These are phyloP conservation scores for Ashinkailepas kermadecensis DNA, from an alignment of 2,888 invertebrate genomes.

Conservation along the genomic window DNA sequence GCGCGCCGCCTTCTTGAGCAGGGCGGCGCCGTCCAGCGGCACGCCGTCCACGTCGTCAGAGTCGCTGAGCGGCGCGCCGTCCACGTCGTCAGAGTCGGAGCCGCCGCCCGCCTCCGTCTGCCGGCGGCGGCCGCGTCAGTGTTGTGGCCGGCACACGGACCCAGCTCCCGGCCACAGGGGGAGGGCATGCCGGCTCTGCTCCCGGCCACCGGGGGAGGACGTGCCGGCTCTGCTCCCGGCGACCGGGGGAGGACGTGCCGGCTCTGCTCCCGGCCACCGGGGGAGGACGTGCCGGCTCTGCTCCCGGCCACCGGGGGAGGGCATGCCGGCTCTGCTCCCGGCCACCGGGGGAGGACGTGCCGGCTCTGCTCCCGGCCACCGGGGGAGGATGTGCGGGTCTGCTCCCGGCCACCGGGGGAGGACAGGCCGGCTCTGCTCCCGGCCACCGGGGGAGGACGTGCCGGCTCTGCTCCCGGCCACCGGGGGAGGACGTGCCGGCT, in stretches of 20 bases:
- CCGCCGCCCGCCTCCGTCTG: constrained; percentile 36
- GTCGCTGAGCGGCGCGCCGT: constrained; percentile 45
- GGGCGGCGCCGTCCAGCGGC: constrained; percentile 62
- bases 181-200: background rate
- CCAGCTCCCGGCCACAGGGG: constrained; percentile 23
- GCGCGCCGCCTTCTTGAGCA: constrained; percentile 52
- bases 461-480: too few relatives aligned
- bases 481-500: too few relatives aligned
- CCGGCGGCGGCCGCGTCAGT: constrained; percentile 49
- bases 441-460: too few relatives aligned
- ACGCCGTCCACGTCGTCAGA: constrained; percentile 38
- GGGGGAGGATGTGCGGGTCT: too few relatives aligned
- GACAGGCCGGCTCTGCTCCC: too few relatives aligned
- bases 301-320: too few relatives aligned
- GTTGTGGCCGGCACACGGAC: constrained; percentile 23
- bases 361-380: too few relatives aligned
- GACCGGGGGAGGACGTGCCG: background rate
- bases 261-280: too few relatives aligned
- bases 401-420: too few relatives aligned
- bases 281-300: too few relatives aligned
- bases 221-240: background rate
- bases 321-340: too few relatives aligned
- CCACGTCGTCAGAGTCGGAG: constrained; percentile 55
- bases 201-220: background rate
- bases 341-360: too few relatives aligned